phyloP scores from a whole-genome alignment of 1,140 invertebrate species.

The Drosophila subobscura region DNA sequence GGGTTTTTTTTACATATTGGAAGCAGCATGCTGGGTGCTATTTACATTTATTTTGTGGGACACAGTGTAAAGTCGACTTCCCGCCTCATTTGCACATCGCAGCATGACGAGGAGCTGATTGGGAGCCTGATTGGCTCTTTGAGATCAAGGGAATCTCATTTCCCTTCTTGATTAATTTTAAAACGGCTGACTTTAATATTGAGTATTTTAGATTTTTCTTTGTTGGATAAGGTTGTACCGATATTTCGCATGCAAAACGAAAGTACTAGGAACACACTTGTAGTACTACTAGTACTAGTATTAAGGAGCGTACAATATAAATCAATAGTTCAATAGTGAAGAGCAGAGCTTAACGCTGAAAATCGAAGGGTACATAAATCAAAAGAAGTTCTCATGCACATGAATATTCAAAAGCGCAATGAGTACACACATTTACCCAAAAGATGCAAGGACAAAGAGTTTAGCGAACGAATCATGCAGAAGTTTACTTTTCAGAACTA shows the following conservation, averaged over 20 bases:
- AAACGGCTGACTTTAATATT: no score
- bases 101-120: constrained; percentile 14
- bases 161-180: no score
- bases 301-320: not conserved
- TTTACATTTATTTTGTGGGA: constrained; percentile 17
- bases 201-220: no score
- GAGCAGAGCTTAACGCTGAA: not conserved
- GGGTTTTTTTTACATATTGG: constrained; percentile 40
- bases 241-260: constrained; percentile 58
- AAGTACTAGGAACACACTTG: constrained; percentile 16
- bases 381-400: constrained; percentile 2
- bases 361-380: constrained; percentile 1
- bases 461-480: constrained; percentile 46
- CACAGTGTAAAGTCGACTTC: not conserved
- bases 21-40: constrained; percentile 39
- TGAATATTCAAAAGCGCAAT: constrained; percentile 54
- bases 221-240: constrained; percentile 17
- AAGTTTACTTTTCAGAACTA: constrained; percentile 2
- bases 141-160: constrained; percentile 3
- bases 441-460: constrained; percentile 37
- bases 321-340: constrained; percentile 22
- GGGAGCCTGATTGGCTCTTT: constrained; percentile 4
- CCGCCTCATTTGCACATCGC: constrained; percentile 27
- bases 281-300: not conserved
- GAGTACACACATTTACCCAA: constrained; percentile 80